A percentile compares a stretch with the other conserved stretches of the same genome.
Conservation (phyloP, 2,113 vertebrate genomes). For the Rutilus rutilus region DNA sequence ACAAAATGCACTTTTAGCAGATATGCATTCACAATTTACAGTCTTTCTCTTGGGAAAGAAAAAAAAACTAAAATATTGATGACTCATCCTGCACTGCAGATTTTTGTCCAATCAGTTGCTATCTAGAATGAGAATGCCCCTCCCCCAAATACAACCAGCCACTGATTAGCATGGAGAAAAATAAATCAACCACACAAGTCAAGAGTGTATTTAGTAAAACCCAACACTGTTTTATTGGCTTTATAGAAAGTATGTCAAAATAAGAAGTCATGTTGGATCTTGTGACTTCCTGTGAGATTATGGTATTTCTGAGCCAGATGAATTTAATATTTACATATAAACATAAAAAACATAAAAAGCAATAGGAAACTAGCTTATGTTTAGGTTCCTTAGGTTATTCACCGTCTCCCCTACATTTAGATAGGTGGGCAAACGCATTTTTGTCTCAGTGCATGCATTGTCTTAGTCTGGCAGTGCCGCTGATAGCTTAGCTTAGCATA, state of each 20-base stretch:
- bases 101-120: background rate
- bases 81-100: background rate
- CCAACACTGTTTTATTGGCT: constrained; percentile 10
- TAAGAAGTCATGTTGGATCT: background rate
- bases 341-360: background rate
- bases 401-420: no score
- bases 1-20: no score
- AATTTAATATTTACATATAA: constrained; percentile 14
- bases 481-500: no score
- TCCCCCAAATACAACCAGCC: background rate
- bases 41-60: background rate
- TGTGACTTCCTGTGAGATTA: background rate
- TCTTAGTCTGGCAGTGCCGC: no score
- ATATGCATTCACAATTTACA: background rate
- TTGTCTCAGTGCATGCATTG: no score
- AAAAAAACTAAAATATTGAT: background rate
- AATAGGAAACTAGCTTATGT: background rate
- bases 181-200: background rate
- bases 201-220: background rate
- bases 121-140: background rate
- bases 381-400: no score
- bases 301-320: no score
- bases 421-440: no score
- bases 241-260: background rate
- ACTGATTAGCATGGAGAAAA: background rate